Evolutionary conservation across 2,888 invertebrate species (phyloP), one percentile per base, ranked within the genome.

Genomic region (Monoplex corrugatus): DNA sequence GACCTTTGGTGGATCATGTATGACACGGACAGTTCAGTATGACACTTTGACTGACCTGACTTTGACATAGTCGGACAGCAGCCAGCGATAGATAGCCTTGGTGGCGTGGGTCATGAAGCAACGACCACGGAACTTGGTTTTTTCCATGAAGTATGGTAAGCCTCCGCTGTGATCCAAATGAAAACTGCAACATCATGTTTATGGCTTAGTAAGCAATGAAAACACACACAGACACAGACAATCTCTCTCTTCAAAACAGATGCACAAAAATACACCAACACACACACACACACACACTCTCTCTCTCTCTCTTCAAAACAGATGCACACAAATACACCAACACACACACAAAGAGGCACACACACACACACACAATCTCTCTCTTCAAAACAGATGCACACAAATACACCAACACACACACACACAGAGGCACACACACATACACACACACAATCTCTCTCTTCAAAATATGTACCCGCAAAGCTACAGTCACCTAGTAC

Each of bases 41-140:
- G n/a, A n/a, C n/a, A n/a, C n/a, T n/a, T n/a, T n/a, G n/a, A 88
- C 93, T 95, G 94, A 97, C 97, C 97, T 98, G 91, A 99, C 99
- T 98, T 99, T 99, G 90, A 99, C 99, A 95, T 99, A 99, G 97
- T 99, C 99, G 0, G 99, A 99, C 1, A 99, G 97, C 57, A 99
- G 97, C 99, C 99, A 99, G 92, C 99, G 97, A 96, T 99, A 99
- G 94, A 99, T 99, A 44, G 99, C 99, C 97, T 99, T 99, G 0
- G 99, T 99, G 0, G 99, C 99, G 95, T 99, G 99, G 0, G 99
- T 99, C 99, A 99, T 99, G 95, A 99, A 99, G 96, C 99, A 99
- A 78, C 99, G 97, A 0, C 99, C 99, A 94, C 98, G 98, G 96
- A 99, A 99, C 88, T 98, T 98, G 0, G 99, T 99, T 96, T 99